These are phyloP conservation scores for Pemphigus obesinymphae DNA, from an alignment of 1,140 invertebrate genomes.

Conservation along the genomic window DNA sequence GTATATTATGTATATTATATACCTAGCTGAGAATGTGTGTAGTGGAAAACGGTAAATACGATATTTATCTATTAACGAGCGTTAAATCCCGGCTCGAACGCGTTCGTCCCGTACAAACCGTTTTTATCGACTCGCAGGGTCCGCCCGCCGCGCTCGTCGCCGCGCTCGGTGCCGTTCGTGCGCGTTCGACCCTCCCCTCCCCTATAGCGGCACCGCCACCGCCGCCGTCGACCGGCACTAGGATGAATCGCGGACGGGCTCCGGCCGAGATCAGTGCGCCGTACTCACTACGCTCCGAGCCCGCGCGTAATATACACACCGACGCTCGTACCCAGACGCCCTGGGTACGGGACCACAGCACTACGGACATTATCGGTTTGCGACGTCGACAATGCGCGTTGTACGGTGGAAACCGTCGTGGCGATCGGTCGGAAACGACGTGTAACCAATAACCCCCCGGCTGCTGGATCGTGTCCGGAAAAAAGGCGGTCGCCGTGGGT, in stretches of 20 bases:
- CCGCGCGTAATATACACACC: background rate
- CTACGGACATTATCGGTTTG: background rate
- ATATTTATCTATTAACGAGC: background rate
- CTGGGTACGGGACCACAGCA: background rate
- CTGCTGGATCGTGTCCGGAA: background rate
- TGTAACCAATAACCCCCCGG: background rate
- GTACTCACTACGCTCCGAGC: background rate
- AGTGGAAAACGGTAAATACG: too few species aligned
- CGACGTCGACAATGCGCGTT: too few species aligned
- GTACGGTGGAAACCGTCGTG: too few species aligned
- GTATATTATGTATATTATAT: too few species aligned
- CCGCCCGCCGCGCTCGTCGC: background rate
- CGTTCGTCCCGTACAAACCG: background rate
- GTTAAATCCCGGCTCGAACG: background rate
- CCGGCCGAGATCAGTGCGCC: slow-evolving; percentile 17
- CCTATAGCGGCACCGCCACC: background rate
- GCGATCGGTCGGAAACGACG: too few species aligned
- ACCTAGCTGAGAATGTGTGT: too few species aligned
- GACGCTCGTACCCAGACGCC: background rate
- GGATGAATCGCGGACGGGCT: background rate
- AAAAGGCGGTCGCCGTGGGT: too few species aligned
- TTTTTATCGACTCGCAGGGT: slow-evolving; percentile 21
- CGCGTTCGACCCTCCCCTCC: background rate
- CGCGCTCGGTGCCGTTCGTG: slow-evolving; percentile 15
- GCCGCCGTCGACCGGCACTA: background rate